Base-by-base conservation (phyloP, 2,888 invertebrate genomes). In the Sphaerophoria taeniata region DNA sequence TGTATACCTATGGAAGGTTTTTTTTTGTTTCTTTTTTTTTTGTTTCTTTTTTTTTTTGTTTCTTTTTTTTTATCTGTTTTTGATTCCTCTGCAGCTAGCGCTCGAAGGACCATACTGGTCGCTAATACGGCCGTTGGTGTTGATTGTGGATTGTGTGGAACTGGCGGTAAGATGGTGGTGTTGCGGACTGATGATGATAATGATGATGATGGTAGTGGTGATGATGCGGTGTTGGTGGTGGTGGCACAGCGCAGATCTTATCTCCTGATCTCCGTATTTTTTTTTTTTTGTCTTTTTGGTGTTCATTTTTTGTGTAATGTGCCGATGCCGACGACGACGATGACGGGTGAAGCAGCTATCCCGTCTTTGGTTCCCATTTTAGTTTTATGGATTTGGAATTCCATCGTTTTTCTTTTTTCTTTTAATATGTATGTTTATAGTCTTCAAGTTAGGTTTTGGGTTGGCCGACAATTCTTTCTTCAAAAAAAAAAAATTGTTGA, bases 191-290 rank as follows among this genome's bases (percentile, higher is more conserved):
- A 45, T 56, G 63, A 14, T 60, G 71, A 24, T 65, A 67, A 45
- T 65, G 69, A 3, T 76, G 56, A 58, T 79, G 70, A 65, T 73
- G 73, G 77, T 79, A 71, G 74, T 65, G 75, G 74, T 43, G 43
- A 60, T 79, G 73, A 70, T 73, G 73, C 24, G 24, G 3, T 82
- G 60, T 60, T 79, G 73, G 73, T 73, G 73, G 79, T 79, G 74
- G 76, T 70, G 75, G 77, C 79, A 24, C 24, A 81, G 78, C 81
- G 72, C 86, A 74, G 82, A 91, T 90, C 90, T 90, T 90, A 91
- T 90, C 91, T 88, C 88, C 89, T 89, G 90, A 91, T 90, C 91
- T 90, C 89, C 67, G 67, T 67, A 39, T 53, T 67, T 67, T 67
- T 90, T 90, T 84, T 86, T 71, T 76, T 71, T 61, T 79, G 58